Conservation (phyloP, 2,888 invertebrate species). For the Drosophila mimica region DNA sequence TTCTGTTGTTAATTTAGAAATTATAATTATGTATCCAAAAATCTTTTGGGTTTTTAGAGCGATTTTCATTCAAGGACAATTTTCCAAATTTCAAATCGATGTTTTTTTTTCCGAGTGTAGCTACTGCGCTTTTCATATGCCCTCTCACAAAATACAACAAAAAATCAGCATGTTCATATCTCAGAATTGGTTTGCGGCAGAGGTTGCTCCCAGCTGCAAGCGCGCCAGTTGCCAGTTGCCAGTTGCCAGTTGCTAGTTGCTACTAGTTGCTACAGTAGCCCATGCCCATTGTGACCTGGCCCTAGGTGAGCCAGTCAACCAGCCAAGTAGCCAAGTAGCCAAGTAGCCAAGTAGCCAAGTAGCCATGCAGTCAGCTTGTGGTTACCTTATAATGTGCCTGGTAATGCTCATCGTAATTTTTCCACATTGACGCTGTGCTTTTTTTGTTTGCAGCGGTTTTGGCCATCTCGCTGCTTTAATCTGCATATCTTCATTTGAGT, state of each 20-base stretch:
- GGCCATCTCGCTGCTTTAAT: slow-evolving; percentile 79
- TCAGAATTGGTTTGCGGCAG: slow-evolving; percentile 74
- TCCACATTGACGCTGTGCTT: slow-evolving; percentile 74
- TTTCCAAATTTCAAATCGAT: too few species aligned
- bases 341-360: neutral
- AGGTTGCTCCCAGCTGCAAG: slow-evolving; percentile 10
- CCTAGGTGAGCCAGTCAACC: slow-evolving; percentile 10
- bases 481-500: slow-evolving; percentile 84
- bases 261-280: slow-evolving; percentile 15
- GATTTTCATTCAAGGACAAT: fast-evolving
- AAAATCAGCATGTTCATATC: slow-evolving; percentile 72
- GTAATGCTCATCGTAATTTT: slow-evolving; percentile 85
- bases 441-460: slow-evolving; percentile 50
- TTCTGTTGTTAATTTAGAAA: neutral
- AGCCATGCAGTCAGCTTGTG: slow-evolving; percentile 25
- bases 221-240: slow-evolving; percentile 1
- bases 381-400: slow-evolving; percentile 82
- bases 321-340: neutral
- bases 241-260: slow-evolving; percentile 10
- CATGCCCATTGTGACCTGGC: slow-evolving; percentile 43
- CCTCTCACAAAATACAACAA: slow-evolving; percentile 44
- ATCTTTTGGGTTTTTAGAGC: neutral
- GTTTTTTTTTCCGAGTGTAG: slow-evolving; percentile 2
- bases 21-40: neutral
- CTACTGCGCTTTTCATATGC: slow-evolving; percentile 61